Evolutionary conservation across 2,113 vertebrate species (phyloP).

Genomic region (Pardalotus punctatus): DNA sequence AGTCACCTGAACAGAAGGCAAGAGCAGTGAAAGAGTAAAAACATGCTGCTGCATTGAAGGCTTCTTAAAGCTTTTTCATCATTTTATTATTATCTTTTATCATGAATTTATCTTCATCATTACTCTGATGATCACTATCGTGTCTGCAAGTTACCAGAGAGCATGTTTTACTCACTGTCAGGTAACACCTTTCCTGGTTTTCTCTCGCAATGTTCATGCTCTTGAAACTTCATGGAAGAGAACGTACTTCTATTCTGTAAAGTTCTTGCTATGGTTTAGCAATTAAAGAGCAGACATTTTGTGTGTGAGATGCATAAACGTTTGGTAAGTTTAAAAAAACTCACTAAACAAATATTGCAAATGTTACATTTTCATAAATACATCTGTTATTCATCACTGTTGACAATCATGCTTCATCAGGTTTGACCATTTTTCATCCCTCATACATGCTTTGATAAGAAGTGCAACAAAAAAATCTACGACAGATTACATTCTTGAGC

Average conservation of each 20-base stretch:
- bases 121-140: neutral
- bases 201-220: neutral
- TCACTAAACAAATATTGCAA: neutral
- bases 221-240: neutral
- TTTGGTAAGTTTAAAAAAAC: neutral
- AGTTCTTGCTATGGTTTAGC: neutral
- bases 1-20: neutral
- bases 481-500: neutral
- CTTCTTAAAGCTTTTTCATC: neutral
- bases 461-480: neutral
- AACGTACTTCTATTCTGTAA: neutral
- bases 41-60: neutral
- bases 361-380: neutral
- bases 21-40: neutral
- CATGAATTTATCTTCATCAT: neutral
- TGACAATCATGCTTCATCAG: neutral
- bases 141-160: neutral
- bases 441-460: neutral
- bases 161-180: neutral
- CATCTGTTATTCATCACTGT: neutral
- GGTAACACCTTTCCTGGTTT: neutral
- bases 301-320: neutral
- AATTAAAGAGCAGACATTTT: neutral
- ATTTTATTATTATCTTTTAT: neutral
- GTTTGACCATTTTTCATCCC: neutral